Base-by-base conservation (phyloP, 2,888 invertebrate species). In the Conus canariensis region DNA sequence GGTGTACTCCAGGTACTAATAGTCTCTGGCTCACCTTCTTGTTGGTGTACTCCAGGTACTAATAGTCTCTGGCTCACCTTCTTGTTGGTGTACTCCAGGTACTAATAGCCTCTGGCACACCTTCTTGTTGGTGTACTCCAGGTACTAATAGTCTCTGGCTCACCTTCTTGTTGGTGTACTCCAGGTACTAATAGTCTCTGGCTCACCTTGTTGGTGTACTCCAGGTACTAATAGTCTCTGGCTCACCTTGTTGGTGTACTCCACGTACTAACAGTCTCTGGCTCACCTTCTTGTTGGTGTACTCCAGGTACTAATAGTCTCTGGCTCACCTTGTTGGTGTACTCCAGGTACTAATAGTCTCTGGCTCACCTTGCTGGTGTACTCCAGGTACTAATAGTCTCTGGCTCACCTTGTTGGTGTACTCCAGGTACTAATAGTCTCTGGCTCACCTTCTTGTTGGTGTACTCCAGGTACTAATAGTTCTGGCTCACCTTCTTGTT, bases 141-240 rank as follows among this genome's bases (percentile, higher is more conserved):
- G 92, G 90, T 95, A 96, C 90, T 96, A 45, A 45, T 4, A 45
- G 45, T 45, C 45, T 45, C 45, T 45, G 45, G 12, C 82, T 5
- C 6, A 96, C 96, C 95, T 95, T 95, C 91, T 93, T 94, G 92
- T 96, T 96, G 60, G 94, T 93, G 92, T 95, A 95, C 88, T 96
- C 96, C 25, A 96, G 92, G 90, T 95, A 96, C 90, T 96, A 45
- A 45, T 45, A 45, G 45, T 45, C 45, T 45, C 45, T 45, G 45
- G 12, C 82, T 5, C 6, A 96, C 96, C 95, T 93, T 94, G 92
- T 96, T 96, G 60, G 94, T 93, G 92, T 95, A 95, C 88, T 96
- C 96, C 25, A 96, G 92, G 90, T 95, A 96, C 90, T 96, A 45
- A 45, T 4, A 45, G 45, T 45, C 45, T 45, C 45, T 45, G 45